phyloP scores from a whole-genome alignment of 2,113 vertebrate species.

The Garra rufa region DNA sequence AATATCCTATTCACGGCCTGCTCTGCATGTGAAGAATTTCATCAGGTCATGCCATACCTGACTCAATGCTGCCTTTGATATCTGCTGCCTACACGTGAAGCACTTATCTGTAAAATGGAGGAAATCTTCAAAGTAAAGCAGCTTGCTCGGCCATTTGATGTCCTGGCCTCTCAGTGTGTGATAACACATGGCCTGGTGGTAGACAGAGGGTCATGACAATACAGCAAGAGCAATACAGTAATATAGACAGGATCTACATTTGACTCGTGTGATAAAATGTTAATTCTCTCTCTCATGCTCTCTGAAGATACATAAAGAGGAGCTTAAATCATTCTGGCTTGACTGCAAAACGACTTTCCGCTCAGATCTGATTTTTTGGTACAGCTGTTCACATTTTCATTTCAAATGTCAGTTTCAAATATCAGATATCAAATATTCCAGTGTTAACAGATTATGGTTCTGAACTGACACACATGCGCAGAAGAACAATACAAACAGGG shows the following conservation, averaged over 20 bases:
- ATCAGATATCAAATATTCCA: no score
- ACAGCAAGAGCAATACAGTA: not conserved
- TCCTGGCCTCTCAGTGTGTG: conserved; percentile 6
- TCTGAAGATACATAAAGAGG: not conserved
- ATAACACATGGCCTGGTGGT: conserved; percentile 9
- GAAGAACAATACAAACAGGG: no score
- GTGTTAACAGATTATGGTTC: no score
- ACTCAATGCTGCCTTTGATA: conserved; percentile 25
- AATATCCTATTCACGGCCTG: not conserved
- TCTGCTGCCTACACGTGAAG: conserved; percentile 20
- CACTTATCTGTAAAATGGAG: conserved; percentile 43
- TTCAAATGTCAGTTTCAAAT: no score
- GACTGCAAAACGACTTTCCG: no score
- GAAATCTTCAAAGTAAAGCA: conserved; percentile 42
- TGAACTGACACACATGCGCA: no score
- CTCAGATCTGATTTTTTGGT: no score
- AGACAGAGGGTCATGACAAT: not conserved
- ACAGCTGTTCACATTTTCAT: no score
- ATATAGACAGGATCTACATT: not conserved
- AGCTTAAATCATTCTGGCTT: not conserved
- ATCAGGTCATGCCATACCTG: conserved; percentile 21
- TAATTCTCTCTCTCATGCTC: not conserved
- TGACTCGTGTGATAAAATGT: not conserved
- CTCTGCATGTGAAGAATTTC: conserved; percentile 19
- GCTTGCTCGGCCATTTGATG: conserved; percentile 37